A percentile compares a stretch with the other conserved stretches of the same genome.
Conservation (phyloP, 2,113 vertebrate genomes). For the Tupaia tana region DNA sequence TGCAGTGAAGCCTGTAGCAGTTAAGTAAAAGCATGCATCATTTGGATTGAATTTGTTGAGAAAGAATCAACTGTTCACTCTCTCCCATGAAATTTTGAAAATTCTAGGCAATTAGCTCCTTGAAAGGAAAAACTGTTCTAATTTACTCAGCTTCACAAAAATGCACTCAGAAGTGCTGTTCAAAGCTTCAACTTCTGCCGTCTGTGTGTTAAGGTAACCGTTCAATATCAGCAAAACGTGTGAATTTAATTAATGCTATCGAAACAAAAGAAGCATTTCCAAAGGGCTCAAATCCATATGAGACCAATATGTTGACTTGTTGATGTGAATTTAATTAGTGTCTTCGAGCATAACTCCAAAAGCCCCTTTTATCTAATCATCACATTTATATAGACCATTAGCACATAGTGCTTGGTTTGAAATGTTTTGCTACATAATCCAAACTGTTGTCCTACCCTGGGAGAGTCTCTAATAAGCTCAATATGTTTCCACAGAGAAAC, state of each 20-base stretch:
- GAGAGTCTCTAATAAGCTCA: conserved; percentile 80
- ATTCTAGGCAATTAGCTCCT: conserved; percentile 67
- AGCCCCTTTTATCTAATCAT: conserved; percentile 86
- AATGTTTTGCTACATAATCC: conserved; percentile 81
- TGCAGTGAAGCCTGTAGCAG: conserved; percentile 81
- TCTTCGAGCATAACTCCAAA: conserved; percentile 81
- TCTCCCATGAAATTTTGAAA: conserved; percentile 69
- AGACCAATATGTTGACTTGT: conserved; percentile 86
- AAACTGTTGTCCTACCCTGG: conserved; percentile 70
- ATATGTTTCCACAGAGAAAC: conserved; percentile 62
- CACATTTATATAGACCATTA: conserved; percentile 86
- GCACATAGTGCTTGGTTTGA: conserved; percentile 82
- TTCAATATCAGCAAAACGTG: conserved; percentile 80
- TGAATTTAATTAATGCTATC: conserved; percentile 85
- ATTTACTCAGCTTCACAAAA: background rate
- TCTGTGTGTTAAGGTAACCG: conserved; percentile 78
- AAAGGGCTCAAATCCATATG: conserved; percentile 81
- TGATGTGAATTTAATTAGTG: conserved; percentile 88
- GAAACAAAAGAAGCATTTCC: conserved; percentile 84
- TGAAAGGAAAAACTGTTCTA: conserved; percentile 62
- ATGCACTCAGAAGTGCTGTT: background rate
- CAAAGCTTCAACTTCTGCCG: conserved; percentile 69
- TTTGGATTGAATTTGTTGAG: conserved; percentile 74
- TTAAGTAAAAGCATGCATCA: conserved; percentile 86
- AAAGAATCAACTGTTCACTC: conserved; percentile 71